Evolutionary conservation across 2,113 vertebrate species (phyloP), one percentile per base, ranked within the genome.

Genomic region (Neomonachus schauinslandi): DNA sequence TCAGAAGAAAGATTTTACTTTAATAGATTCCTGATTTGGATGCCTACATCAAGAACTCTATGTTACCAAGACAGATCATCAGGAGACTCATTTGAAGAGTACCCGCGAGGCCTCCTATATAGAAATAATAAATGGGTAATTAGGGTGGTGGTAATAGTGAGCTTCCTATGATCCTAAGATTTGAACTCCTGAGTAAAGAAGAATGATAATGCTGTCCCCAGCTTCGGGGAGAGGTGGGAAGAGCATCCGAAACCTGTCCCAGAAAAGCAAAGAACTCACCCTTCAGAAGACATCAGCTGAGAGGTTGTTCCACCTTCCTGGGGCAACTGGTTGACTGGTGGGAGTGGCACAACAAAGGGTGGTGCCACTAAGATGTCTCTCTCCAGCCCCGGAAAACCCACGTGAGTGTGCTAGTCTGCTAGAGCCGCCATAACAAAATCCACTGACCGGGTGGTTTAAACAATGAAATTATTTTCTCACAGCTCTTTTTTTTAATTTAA

Each of bases 391-490:
- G 39, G 19, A 36, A 82, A 88, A 22, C 33, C 39, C 36, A 26
- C 2, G 10, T 28, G 31, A 81, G 14, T 33, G 33, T 3, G 3
- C 36, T 7, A 4, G 13, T 85, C 14, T 76, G 80, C 77, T 24
- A 0, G 11, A 26, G 51, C 8, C 31, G 4, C 51, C 2, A 0
- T 2, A 22, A 57, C 33, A 42, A 51, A 71, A 59, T 3, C 63
- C 57, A 39, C 42, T 13, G 28, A 2, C 51, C 33, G 22, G 36
- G 28, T 5, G 2, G 12, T 31, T 77, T 74, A 24, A 49, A 19
- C n/a, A n/a, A 7, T 9, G 81, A 87, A 33, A 26, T 11, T 11
- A 16, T 61, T 76, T 76, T 53, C 53, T 67, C 63, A 67, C 14
- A 33, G 31, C 33, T 57, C 55, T 57, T 57, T 33, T 16, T 33